phyloP scores from a whole-genome alignment of 1,140 invertebrate species.

The Drosophila hydei region DNA sequence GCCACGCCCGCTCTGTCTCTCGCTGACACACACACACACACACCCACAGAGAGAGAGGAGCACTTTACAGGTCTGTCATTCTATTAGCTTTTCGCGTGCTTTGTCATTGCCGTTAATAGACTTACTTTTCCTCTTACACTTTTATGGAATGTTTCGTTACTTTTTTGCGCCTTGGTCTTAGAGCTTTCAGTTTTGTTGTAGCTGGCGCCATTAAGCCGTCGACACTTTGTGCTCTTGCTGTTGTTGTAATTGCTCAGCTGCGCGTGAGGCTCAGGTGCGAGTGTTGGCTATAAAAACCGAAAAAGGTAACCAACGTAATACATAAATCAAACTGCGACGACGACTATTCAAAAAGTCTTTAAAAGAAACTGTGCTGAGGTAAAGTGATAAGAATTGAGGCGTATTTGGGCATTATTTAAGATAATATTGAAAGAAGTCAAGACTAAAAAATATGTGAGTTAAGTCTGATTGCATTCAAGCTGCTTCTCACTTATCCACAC shows the following conservation, averaged over 20 bases:
- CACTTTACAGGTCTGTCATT: constrained; percentile 61
- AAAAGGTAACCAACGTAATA: constrained; percentile 64
- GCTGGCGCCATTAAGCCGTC: constrained; percentile 46
- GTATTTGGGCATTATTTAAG: too few relatives aligned
- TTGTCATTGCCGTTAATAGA: constrained; percentile 81
- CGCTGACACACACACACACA: not conserved
- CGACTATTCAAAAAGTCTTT: constrained; percentile 18
- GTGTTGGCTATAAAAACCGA: constrained; percentile 41
- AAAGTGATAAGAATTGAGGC: too few relatives aligned
- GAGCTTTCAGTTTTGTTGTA: constrained; percentile 7
- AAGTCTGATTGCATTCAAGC: too few relatives aligned
- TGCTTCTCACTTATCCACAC: too few relatives aligned
- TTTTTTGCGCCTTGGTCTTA: constrained; percentile 2
- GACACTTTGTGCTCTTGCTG: constrained; percentile 9
- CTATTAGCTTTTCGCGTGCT: constrained; percentile 81
- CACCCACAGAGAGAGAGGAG: constrained; percentile 4
- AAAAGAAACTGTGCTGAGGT: not conserved
- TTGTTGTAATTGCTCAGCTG: constrained; percentile 64
- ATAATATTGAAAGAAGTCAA: too few relatives aligned
- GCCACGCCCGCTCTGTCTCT: constrained; percentile 17
- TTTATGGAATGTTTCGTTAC: constrained; percentile 12
- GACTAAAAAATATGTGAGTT: too few relatives aligned
- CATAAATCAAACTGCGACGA: constrained; percentile 44
- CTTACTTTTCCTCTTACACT: constrained; percentile 57
- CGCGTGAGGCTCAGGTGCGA: constrained; percentile 53